Evolutionary conservation across 2,888 invertebrate genomes (phyloP), one percentile per base, ranked within the genome.

Genomic region (Malthinus flaveolus): DNA sequence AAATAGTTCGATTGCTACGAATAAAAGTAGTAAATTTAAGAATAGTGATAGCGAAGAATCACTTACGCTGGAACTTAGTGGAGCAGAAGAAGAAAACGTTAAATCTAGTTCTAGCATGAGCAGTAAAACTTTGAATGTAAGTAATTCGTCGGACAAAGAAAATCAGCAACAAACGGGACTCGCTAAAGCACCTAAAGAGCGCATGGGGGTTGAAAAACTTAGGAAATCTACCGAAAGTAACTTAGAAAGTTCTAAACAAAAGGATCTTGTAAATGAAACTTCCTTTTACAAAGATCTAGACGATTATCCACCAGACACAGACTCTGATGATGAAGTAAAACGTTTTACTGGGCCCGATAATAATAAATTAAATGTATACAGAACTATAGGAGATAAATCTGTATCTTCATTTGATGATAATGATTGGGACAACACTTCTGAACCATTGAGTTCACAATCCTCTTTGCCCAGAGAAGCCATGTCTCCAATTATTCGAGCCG

Each of bases 121-220:
- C n/a, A n/a, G 11, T 1, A 39, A 15, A 15, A 13, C 15, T 5
- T 13, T 32, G 8, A 35, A 47, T 7, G n/a, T 10, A 9, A 31
- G 42, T 42, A 36, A 53, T 23, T 10, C 46, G 12, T 53, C 53
- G 4, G 36, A 53, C 9, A 53, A 53, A 11, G 53, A 53, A 53
- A 53, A 53, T 44, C 33, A 44, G 6, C 5, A 34, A 8, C 12
- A 37, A 37, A n/a, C n/a, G n/a, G n/a, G n/a, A 23, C 23, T 23
- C 23, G 5, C n/a, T n/a, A n/a, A n/a, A n/a, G n/a, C n/a, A 23
- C 5, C 23, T 23, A 23, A 23, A 23, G 5, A 23, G 2, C 2
- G 5, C 2, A 1, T 23, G 4, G 39, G 9, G 1, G 10, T 42
- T 23, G 39, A 42, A 42, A 42, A 33, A 8, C 9, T 9, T 32